Evolutionary conservation across 1,140 invertebrate genomes (phyloP), one percentile per base, ranked within the genome.

Genomic region (Drosophila takahashii): DNA sequence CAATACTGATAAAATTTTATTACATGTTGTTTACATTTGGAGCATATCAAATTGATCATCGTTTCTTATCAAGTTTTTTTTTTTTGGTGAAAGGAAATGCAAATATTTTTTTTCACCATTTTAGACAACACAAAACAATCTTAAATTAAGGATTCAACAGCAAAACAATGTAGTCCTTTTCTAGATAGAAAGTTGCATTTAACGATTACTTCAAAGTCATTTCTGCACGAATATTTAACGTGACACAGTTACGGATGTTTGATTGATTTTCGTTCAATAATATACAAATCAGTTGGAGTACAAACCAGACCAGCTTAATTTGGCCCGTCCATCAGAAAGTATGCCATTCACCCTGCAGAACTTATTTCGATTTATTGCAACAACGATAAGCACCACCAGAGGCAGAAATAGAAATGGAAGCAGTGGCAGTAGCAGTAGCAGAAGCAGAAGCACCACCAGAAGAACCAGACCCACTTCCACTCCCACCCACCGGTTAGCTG

Each of bases 301-400:
- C 50, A 57, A 57, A 51, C 32, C 18, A 37, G 27, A 58, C 37
- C 53, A 50, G 45, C 45, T 59, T 66, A 39, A 70, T 70, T 69
- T 70, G 64, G 50, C 41, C 64, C 65, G 66, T 56, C 37, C 50
- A 48, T 47, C 48, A 47, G 58, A 74, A 74, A 74, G 50, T 74
- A 39, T 62, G 71, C 70, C 71, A 74, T 74, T 74, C 70, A 74
- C 57, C 57, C 58, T 61, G 45, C 65, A 41, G 34, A 71, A 51
- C 79, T 76, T 86, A 83, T 87, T 81, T 86, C 83, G 79, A 86
- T 86, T 87, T 86, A 79, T 86, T 87, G 83, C 84, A 86, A 65
- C 67, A 62, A 65, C 75, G 79, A 79, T 81, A 87, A 81, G 67
- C 54, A 41, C 18, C 50, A 37, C 50, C 62, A 39, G 27, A 22